These are phyloP conservation scores for Geococcyx californianus DNA, from an alignment of 2,113 vertebrate genomes.

Conservation along the genomic window DNA sequence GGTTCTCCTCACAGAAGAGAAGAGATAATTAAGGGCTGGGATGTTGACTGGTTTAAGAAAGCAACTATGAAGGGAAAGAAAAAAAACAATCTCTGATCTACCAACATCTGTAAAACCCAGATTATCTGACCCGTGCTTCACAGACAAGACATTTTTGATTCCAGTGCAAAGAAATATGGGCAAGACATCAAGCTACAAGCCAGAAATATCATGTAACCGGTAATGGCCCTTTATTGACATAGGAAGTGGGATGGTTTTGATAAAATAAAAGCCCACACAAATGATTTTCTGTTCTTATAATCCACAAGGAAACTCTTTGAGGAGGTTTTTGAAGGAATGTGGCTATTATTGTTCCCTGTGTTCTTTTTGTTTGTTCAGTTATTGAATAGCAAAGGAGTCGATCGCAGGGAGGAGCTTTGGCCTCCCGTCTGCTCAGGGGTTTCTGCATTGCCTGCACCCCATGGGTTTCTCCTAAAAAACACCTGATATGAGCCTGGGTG, in stretches of 20 bases:
- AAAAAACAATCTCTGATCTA: background rate
- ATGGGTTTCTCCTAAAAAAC: background rate
- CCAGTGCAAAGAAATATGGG: background rate
- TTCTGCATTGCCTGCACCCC: background rate
- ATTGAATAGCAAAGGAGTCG: background rate
- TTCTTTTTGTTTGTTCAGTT: background rate
- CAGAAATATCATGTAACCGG: constrained; percentile 30
- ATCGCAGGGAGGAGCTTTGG: background rate
- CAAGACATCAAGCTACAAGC: constrained; percentile 1
- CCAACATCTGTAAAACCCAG: background rate
- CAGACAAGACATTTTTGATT: constrained; percentile 1
- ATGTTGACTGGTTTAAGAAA: background rate
- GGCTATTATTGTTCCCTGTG: background rate
- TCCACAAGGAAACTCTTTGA: background rate
- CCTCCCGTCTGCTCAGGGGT: background rate
- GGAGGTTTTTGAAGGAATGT: background rate
- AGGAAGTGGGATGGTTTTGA: constrained; percentile 35
- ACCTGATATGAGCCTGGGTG: background rate
- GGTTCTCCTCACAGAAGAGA: background rate
- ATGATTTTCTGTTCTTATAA: background rate
- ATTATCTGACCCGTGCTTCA: background rate
- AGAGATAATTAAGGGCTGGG: background rate
- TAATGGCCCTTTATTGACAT: background rate
- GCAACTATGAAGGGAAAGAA: background rate
- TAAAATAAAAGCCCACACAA: constrained; percentile 19